phyloP scores from a whole-genome alignment of 2,797 vertebrate genomes.

The Hyperoplus immaculatus region DNA sequence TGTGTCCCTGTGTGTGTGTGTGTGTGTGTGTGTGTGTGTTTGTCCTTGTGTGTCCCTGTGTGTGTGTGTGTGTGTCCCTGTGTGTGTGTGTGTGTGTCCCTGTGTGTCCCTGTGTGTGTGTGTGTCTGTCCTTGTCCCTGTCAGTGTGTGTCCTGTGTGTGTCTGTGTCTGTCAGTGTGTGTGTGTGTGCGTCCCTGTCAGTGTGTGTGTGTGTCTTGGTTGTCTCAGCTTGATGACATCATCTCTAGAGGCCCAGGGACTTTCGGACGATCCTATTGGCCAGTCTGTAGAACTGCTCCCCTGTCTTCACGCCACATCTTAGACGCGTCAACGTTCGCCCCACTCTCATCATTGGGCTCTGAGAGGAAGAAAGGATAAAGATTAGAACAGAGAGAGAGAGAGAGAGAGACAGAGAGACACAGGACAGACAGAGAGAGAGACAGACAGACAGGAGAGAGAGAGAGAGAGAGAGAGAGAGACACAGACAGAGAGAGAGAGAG shows the following conservation, averaged over 20 bases:
- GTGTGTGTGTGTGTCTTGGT: background rate
- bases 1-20: background rate
- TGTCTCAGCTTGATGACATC: conserved; percentile 16
- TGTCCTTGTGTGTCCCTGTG: background rate
- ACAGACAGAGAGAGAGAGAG: no score
- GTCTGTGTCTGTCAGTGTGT: no score
- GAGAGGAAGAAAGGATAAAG: conserved; percentile 28
- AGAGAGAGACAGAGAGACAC: no score
- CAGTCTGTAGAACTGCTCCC: conserved; percentile 93
- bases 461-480: no score
- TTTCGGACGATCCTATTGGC: conserved; percentile 96
- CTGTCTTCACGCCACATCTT: conserved; percentile 99
- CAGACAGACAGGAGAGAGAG: no score
- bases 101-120: conserved; percentile 1
- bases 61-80: conserved; percentile 13
- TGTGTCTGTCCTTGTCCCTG: background rate
- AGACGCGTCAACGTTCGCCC: conserved; percentile 96
- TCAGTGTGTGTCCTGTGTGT: no score
- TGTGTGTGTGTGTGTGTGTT: conserved; percentile 19
- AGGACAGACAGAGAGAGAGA: no score
- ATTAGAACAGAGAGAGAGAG: no score
- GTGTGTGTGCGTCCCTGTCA: conserved; percentile 9
- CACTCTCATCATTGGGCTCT: conserved; percentile 98
- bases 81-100: conserved; percentile 7
- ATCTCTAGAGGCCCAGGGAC: conserved; percentile 91